Evolutionary conservation across 2,888 invertebrate species (phyloP).

Genomic region (Drosophila quinaria): DNA sequence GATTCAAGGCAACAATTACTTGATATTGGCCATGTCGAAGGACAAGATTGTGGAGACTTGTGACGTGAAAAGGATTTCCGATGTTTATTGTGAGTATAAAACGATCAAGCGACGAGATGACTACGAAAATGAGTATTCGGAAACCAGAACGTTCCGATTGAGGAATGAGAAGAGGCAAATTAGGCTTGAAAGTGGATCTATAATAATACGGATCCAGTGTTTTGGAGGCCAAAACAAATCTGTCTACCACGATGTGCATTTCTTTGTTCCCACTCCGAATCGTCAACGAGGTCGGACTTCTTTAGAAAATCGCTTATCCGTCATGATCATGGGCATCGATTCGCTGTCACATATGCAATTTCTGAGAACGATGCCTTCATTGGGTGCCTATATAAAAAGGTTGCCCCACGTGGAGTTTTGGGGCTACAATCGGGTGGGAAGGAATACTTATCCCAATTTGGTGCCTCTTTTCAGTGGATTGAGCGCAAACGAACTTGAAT

Average conservation of each 20-base stretch:
- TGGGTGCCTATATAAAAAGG: background rate
- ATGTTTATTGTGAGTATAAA: conserved; percentile 3
- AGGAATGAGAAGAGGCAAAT: background rate
- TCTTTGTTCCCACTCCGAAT: conserved; percentile 10
- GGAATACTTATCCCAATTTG: conserved; percentile 19
- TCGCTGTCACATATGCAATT: conserved; percentile 24
- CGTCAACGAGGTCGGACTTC: accelerated
- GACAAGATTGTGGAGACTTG: background rate
- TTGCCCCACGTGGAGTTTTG: conserved; percentile 22
- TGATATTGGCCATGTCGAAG: background rate
- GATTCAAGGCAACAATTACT: background rate
- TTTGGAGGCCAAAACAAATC: background rate
- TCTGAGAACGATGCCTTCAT: conserved; percentile 11
- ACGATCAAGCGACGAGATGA: background rate
- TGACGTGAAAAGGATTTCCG: background rate
- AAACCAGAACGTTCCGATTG: background rate
- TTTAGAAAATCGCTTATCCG: background rate
- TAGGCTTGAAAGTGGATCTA: background rate
- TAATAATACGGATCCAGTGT: conserved; percentile 1
- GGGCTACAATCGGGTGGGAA: conserved; percentile 22
- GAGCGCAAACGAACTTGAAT: background rate
- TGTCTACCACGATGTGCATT: conserved; percentile 24
- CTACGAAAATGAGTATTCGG: background rate
- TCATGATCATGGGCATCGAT: conserved; percentile 22
- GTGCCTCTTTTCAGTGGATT: conserved; percentile 15